Evolutionary conservation across 2,888 invertebrate genomes (phyloP), one percentile per base, ranked within the genome.

Genomic region (Stratiomys singularior): DNA sequence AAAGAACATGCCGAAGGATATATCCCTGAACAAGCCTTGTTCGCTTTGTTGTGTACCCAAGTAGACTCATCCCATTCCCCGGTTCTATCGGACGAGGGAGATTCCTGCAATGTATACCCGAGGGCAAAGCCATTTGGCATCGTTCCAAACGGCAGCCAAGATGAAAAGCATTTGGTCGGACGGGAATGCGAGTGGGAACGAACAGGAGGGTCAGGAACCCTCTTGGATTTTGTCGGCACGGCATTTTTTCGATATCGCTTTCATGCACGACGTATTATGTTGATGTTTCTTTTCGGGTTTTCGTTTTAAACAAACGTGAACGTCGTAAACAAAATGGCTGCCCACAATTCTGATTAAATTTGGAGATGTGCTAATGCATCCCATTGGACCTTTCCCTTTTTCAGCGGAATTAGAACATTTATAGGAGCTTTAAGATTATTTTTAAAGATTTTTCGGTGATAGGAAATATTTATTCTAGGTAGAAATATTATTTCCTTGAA

Each of bases 1-100:
- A 74, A 74, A 60, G 58, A 74, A 58, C 58, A 60, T 60, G 74
- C 74, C 74, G 52, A 74, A 74, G 74, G 74, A 74, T 28, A 74
- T 74, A 37, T 58, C 60, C 60, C 74, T 74, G 37, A 37, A 58
- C 58, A 60, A 58, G 58, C 21, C 37, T 74, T 58, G 21, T 28
- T 58, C 15, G 27, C 23, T 23, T 21, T 27, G n/a, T 72, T 72
- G 15, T 18, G 18, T 13, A n/a, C n/a, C 30, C 13, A 52, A 37
- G 23, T 21, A 74, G 60, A 58, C 74, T 74, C 74, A 46, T 74
- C 74, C 74, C 74, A 58, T 58, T 44, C 37, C 60, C 60, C 5
- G 60, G 25, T 37, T 7, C 15, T n/a, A 21, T 7, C 21, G 46
- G 11, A 25, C 37, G 3, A 74, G 58, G 23, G 30, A 21, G 30